phyloP scores from a whole-genome alignment of 2,797 vertebrate genomes.

The Echeneis naucrates region DNA sequence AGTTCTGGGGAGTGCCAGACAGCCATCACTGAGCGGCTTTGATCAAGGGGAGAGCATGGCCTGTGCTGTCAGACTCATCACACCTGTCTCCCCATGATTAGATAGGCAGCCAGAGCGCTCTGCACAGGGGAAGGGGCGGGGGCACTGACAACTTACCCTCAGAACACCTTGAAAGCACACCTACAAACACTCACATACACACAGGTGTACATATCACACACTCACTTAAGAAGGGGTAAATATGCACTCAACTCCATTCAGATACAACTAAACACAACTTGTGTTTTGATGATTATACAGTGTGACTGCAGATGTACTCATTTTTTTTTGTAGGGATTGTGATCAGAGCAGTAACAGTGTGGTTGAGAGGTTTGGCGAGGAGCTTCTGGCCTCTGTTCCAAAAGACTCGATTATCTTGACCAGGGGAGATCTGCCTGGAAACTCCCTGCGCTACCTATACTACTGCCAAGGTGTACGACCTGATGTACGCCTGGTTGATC shows the following conservation, averaged over 20 bases:
- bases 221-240: conserved; percentile 42
- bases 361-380: conserved; percentile 91
- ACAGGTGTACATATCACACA: conserved; percentile 44
- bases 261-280: conserved; percentile 60
- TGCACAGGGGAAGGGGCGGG: conserved; percentile 70
- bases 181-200: conserved; percentile 52
- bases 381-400: conserved; percentile 91
- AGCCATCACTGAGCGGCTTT: conserved; percentile 85
- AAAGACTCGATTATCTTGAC: conserved; percentile 89
- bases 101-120: conserved; percentile 75
- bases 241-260: conserved; percentile 37
- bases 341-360: conserved; percentile 91
- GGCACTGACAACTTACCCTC: conserved; percentile 78
- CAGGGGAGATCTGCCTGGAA: conserved; percentile 95
- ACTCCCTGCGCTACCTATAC: conserved; percentile 94
- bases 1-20: conserved; percentile 79
- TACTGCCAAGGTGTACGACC: conserved; percentile 91
- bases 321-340: conserved; percentile 85
- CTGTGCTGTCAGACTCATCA: conserved; percentile 83
- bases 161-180: conserved; percentile 74
- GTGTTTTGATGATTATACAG: conserved; percentile 45
- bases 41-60: conserved; percentile 86
- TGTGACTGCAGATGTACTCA: conserved; percentile 44
- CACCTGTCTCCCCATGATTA: conserved; percentile 82
- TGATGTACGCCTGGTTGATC: conserved; percentile 93